Evolutionary conservation across 2,113 vertebrate genomes (phyloP), one percentile per base, ranked within the genome.

Genomic region (Anarrhichthys ocellatus): DNA sequence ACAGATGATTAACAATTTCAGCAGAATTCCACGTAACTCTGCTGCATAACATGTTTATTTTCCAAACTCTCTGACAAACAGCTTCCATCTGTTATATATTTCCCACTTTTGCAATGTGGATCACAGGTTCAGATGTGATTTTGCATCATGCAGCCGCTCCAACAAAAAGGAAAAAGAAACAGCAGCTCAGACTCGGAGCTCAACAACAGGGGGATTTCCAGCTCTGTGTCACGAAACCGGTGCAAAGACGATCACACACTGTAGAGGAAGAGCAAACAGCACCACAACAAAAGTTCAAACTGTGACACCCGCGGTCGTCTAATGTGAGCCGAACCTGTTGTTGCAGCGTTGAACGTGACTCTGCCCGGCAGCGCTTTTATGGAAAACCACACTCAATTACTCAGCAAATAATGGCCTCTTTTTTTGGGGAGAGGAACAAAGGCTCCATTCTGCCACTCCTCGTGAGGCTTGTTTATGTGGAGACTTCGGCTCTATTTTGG

Each of bases 201-300:
- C 9, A 50, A n/a, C 40, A 69, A 52, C 27, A 4, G 50, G 74
- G 90, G 90, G 83, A 84, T 90, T 93, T 92, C 84, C 89, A 86
- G 78, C 76, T 90, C 36, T 48, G 36, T 24, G 40, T 7, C 67
- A 44, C 61, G 75, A 48, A 77, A 48, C 29, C 52, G 0, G 18
- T 24, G 42, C 74, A 78, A 48, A 78, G 72, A 56, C 1, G 9
- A 69, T 32, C 10, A 2, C 1, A 24, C 36, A 9, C 48, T 17
- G 48, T 13, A 29, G 11, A 34, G 29, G 4, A 36, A 71, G 29
- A 61, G 65, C 80, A 81, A 81, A 78, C 22, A n/a, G 8, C 6
- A 14, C 9, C 11, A 0, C 18, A 5, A n/a, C 69, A 80, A 42
- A 36, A 65, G 75, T 56, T 62, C 72, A 62, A 17, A 58, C 42